Evolutionary conservation across 2,113 vertebrate species (phyloP), one percentile per base, ranked within the genome.

Genomic region (Ciconia boyciana): DNA sequence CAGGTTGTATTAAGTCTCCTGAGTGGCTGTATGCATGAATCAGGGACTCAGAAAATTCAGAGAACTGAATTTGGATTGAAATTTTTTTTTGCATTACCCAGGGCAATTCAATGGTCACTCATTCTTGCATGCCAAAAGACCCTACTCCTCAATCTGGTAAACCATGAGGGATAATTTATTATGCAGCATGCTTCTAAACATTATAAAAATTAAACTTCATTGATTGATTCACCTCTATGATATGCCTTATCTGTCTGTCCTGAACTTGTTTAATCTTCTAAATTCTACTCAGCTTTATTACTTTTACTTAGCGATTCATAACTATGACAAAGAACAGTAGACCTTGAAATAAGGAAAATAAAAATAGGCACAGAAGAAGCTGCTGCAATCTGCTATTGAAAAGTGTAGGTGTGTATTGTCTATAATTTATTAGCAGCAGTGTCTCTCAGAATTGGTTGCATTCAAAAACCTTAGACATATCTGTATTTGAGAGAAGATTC

Each of bases 261-360:
- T 89, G 71, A 89, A 64, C 44, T 91, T 75, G n/a, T 32, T 31
- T 91, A 75, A 84, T 60, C 61, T 43, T 82, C 58, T 87, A 68
- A 64, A 87, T 85, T 92, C 68, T 68, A 60, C 39, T 81, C 64
- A 83, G n/a, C 32, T 87, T 90, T 79, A 46, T 74, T 93, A 82
- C 51, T 93, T 95, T 79, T 71, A 89, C 71, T 68, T 77, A 66
- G 32, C n/a, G 31, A 87, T 83, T 93, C 65, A 34, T 76, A 92
- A 74, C 49, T 78, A 51, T 78, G 41, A 83, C 54, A 90, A 94
- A 85, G 64, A 95, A 93, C 39, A 80, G 75, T 31, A 82, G 52
- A 80, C 51, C 32, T 72, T 90, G 76, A 95, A 89, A 94, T 74
- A 84, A 94, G 41, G 55, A 93, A 96, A 97, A 91, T 92, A 96